Percentiles rank a stretch among this genome's conserved stretches.
Conservation (phyloP, 53 echinoderm and acorn worm genomes). For the Holothuria scabra region DNA sequence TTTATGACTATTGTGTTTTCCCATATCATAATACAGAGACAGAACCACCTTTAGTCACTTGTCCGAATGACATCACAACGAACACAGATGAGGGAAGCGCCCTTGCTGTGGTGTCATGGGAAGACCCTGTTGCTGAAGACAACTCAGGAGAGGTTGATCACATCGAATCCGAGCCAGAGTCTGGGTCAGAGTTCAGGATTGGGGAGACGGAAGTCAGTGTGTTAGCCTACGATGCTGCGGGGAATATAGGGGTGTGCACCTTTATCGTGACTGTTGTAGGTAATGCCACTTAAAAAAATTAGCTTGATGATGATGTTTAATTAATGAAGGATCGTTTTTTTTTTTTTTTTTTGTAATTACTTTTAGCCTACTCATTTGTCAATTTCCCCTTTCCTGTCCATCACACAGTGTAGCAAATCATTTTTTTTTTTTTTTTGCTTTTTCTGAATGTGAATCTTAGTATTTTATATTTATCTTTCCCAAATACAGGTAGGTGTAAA, state of each 20-base stretch:
- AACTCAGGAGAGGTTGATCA: not conserved
- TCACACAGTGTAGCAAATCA: too few species aligned
- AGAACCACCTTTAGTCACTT: not conserved
- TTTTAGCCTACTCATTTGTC: too few species aligned
- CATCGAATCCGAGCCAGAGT: slow-evolving; percentile 1
- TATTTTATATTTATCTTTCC: too few species aligned
- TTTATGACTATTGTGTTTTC: too few species aligned
- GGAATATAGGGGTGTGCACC: slow-evolving; percentile 5
- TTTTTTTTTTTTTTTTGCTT: too few species aligned
- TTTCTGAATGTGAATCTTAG: too few species aligned
- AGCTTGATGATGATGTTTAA: too few species aligned
- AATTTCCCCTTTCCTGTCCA: too few species aligned
- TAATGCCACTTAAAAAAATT: not conserved
- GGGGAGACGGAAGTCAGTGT: slow-evolving; percentile 1
- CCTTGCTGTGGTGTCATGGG: not conserved
- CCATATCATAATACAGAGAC: not conserved
- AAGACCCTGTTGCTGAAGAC: not conserved
- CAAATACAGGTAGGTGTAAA: too few species aligned
- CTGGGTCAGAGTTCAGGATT: slow-evolving; percentile 10
- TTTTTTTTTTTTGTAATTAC: too few species aligned
- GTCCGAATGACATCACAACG: slow-evolving; percentile 12
- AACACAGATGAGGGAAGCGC: not conserved
- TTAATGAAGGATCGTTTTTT: too few species aligned
- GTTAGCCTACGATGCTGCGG: not conserved
- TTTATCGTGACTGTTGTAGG: not conserved